Evolutionary conservation across 1,140 invertebrate genomes (phyloP), one percentile per base, ranked within the genome.

Genomic region (Eubasilissa regina): DNA sequence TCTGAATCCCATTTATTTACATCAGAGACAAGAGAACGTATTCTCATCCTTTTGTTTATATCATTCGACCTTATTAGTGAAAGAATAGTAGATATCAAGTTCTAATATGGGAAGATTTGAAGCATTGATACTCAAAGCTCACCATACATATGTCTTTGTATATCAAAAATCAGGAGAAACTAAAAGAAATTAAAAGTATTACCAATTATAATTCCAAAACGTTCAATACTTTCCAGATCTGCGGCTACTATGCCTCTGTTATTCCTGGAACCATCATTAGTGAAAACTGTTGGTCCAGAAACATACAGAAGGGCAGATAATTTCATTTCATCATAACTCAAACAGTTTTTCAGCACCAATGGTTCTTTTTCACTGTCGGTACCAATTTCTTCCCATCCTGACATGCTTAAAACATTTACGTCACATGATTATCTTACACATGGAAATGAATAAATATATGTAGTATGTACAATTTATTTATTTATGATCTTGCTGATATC

Each of bases 291-390:
- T 73, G 88, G 86, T 0, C 91, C 91, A 3, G 90, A 90, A 44
- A 92, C 85, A 11, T 89, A 87, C 15, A 92, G 85, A 77, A 91
- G 84, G 0, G 91, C 89, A 0, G 91, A 92, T n/a, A 92, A 81
- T 84, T 90, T 90, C 43, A 91, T 89, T 84, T 91, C 89, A 77
- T 91, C 87, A 85, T 91, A 87, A 78, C 89, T 86, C 78, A 90
- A 82, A 81, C 88, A 89, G 25, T 88, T 84, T n/a, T 86, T 77
- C 47, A 91, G 79, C 10, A 87, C 82, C 64, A 92, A 81, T 0
- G 89, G 88, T 13, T 85, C 84, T 58, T 85, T 85, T 62, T 89
- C 89, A 6, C 83, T 43, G 45, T 79, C 79, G 0, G 86, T 91
- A 10, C 91, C 91, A n/a, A 92, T 85, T 4, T 83, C 84, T 47